These are phyloP conservation scores for Oreochromis spilurus DNA, from an alignment of 2,113 vertebrate genomes.

Conservation along the genomic window DNA sequence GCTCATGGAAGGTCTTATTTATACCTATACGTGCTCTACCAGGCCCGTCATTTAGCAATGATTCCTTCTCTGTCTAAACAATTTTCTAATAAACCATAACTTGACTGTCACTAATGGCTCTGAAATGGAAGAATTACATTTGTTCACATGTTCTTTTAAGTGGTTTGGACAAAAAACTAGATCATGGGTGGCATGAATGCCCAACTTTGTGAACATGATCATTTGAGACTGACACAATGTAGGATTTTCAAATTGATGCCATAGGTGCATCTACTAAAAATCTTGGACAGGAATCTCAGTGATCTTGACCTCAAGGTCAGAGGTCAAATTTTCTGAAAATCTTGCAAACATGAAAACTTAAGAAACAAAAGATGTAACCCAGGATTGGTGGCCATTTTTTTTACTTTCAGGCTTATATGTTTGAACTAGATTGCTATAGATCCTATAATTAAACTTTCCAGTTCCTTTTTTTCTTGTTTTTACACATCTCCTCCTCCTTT, in stretches of 20 bases:
- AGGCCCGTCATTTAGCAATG: neutral
- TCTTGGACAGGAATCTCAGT: neutral
- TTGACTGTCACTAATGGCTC: neutral
- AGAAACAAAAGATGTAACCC: neutral
- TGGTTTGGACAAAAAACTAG: neutral
- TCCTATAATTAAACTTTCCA: neutral
- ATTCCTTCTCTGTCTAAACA: fast-evolving
- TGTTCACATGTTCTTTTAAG: neutral
- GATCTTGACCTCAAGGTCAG: neutral
- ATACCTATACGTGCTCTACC: neutral
- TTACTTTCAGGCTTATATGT: neutral
- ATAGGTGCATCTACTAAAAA: neutral
- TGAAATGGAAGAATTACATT: neutral
- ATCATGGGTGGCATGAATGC: neutral
- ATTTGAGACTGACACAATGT: neutral
- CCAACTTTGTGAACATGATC: neutral
- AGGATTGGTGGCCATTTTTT: neutral
- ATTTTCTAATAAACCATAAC: neutral
- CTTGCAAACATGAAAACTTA: neutral
- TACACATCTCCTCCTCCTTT: neutral
- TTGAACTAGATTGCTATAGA: neutral
- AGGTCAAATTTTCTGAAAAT: neutral
- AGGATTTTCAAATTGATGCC: neutral
- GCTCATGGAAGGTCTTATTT: neutral
- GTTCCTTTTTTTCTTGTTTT: neutral